Evolutionary conservation across 2,113 vertebrate species (phyloP).

Genomic region (Cochlearius cochlearius): DNA sequence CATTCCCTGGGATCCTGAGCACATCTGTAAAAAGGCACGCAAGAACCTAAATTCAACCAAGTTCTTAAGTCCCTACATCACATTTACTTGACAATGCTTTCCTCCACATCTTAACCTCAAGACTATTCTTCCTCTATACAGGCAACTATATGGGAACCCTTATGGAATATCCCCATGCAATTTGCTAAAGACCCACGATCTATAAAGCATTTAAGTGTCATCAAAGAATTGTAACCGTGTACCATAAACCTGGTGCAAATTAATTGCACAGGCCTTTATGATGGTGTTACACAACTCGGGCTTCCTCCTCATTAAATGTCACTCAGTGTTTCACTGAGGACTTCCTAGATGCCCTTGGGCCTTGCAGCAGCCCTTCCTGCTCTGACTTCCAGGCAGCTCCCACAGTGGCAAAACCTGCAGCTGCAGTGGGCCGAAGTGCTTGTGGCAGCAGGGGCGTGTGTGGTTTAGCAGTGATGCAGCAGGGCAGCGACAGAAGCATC

Average conservation of each 20-base stretch:
- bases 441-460: background rate
- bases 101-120: background rate
- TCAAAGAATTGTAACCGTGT: background rate
- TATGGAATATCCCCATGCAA: background rate
- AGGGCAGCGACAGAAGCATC: background rate
- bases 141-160: background rate
- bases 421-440: background rate
- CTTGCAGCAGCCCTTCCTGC: background rate
- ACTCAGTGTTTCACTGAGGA: background rate
- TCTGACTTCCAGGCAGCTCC: background rate
- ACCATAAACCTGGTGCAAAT: background rate
- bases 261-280: background rate
- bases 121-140: background rate
- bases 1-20: background rate
- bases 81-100: background rate
- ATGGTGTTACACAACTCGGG: background rate
- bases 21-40: background rate
- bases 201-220: background rate
- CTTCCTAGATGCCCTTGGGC: background rate
- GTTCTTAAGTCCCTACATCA: background rate
- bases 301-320: background rate
- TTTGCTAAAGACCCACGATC: background rate
- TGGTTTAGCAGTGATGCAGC: background rate
- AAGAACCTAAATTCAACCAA: background rate
- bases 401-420: background rate